Evolutionary conservation across 2,113 vertebrate species (phyloP).

Genomic region (Phainopepla nitens): DNA sequence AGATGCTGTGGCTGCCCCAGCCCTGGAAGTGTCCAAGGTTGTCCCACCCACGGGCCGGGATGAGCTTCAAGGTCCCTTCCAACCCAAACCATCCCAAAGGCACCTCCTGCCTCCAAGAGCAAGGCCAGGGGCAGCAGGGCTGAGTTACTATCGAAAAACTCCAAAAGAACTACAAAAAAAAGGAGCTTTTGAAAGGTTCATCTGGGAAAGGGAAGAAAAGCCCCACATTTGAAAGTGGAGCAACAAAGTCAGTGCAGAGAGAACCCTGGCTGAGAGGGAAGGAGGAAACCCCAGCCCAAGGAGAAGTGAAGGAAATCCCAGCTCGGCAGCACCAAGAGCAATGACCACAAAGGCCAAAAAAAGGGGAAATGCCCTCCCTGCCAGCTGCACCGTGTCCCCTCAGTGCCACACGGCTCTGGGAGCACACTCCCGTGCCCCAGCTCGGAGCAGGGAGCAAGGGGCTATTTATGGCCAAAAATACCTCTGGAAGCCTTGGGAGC

Average conservation of each 20-base stretch:
- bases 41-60: neutral
- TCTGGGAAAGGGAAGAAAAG: neutral
- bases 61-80: neutral
- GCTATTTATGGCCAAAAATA: neutral
- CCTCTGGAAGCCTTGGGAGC: neutral
- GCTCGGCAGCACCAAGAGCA: neutral
- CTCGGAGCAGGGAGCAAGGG: neutral
- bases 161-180: neutral
- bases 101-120: neutral
- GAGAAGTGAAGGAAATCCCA: neutral
- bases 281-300: neutral
- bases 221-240: neutral
- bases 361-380: neutral
- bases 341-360: neutral
- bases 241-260: neutral
- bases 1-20: neutral
- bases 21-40: fast-evolving
- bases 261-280: neutral
- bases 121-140: neutral
- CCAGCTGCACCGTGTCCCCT: neutral
- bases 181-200: neutral
- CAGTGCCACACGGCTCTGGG: neutral
- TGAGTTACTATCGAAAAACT: fast-evolving
- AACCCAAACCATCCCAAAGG: neutral
- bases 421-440: neutral